Percentiles rank a stretch among this genome's conserved stretches.
These are phyloP conservation scores for Echinops telfairi DNA, from an alignment of 2,113 vertebrate genomes.

Conservation along the genomic window DNA sequence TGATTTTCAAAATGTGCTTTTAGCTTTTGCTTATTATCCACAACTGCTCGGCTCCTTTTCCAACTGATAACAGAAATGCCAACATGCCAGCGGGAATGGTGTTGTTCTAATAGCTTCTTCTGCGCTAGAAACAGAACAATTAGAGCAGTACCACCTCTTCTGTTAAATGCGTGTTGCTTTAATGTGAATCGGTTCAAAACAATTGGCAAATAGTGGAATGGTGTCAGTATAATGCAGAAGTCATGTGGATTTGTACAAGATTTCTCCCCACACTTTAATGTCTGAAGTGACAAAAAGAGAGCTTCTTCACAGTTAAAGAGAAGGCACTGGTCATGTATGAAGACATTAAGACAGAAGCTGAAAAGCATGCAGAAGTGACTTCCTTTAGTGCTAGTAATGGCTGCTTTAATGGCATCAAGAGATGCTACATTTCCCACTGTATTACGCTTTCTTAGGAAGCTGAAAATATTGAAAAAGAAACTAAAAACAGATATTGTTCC, in stretches of 20 bases:
- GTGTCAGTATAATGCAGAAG: conserved; percentile 27
- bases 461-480: background rate
- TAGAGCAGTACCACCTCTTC: background rate
- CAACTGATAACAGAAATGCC: conserved; percentile 5
- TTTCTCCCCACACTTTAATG: background rate
- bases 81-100: background rate
- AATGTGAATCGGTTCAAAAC: conserved; percentile 23
- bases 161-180: conserved; percentile 26
- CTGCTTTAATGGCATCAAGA: background rate
- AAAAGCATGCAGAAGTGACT: background rate
- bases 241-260: conserved; percentile 25
- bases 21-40: background rate
- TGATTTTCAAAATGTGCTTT: background rate
- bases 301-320: background rate
- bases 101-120: conserved; percentile 2
- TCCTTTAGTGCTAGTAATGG: background rate
- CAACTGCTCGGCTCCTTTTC: background rate
- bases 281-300: conserved; percentile 47
- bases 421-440: background rate
- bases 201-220: background rate
- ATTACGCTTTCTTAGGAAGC: background rate
- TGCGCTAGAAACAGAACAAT: background rate
- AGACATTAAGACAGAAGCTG: background rate
- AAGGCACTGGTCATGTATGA: background rate
- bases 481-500: background rate